phyloP scores from a whole-genome alignment of 1,140 invertebrate species.

The Drosophila busckii region DNA sequence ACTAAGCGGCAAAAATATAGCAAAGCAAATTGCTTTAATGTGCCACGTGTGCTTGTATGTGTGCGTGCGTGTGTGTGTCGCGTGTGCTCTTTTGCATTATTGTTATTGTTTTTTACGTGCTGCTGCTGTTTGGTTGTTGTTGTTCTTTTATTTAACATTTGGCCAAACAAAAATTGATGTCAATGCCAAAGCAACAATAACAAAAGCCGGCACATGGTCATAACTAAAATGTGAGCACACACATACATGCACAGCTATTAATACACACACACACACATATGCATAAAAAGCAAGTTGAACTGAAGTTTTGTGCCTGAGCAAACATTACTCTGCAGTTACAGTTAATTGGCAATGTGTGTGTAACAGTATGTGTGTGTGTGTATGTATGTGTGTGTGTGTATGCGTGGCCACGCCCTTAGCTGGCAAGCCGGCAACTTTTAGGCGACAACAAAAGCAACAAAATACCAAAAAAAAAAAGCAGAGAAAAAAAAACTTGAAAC shows the following conservation, averaged over 20 bases:
- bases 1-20: slow-evolving; percentile 24
- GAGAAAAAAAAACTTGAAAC: slow-evolving; percentile 49
- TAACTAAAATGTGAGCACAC: slow-evolving; percentile 21
- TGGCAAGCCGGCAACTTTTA: slow-evolving; percentile 8
- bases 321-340: slow-evolving; percentile 74
- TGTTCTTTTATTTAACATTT: slow-evolving; percentile 29
- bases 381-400: no score
- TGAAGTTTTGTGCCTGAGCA: slow-evolving; percentile 32
- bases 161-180: slow-evolving; percentile 63
- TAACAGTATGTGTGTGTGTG: no score
- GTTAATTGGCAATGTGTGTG: slow-evolving; percentile 70
- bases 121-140: slow-evolving; percentile 12
- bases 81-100: slow-evolving; percentile 31
- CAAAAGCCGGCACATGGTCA: slow-evolving; percentile 34
- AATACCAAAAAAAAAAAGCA: not conserved
- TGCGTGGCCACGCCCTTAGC: no score
- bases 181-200: slow-evolving; percentile 60
- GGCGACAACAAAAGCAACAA: slow-evolving; percentile 10
- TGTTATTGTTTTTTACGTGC: not conserved
- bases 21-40: slow-evolving; percentile 68
- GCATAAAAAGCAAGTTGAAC: slow-evolving; percentile 32
- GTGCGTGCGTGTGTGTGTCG: slow-evolving; percentile 10
- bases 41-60: slow-evolving; percentile 42
- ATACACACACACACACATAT: slow-evolving; percentile 22
- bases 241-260: slow-evolving; percentile 33